These are phyloP conservation scores for Pristionchus mayeri DNA, from an alignment of 2,888 invertebrate genomes.

Conservation along the genomic window DNA sequence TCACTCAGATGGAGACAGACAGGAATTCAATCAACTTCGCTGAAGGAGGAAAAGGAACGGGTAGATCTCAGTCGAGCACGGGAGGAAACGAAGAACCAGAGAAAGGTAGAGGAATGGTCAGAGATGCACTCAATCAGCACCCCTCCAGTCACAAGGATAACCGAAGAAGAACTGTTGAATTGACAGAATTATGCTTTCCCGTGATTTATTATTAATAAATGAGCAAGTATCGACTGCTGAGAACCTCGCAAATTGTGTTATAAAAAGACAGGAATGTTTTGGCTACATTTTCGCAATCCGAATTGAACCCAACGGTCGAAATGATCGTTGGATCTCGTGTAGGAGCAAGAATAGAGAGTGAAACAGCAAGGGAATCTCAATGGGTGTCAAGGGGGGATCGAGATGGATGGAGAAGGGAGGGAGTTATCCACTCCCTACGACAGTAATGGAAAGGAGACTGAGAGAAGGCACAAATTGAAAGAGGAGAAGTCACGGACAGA, in stretches of 20 bases:
- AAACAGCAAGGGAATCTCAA: background rate
- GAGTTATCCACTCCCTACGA: background rate
- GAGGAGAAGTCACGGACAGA: conserved; percentile 10
- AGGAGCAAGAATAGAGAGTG: background rate
- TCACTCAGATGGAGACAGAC: background rate
- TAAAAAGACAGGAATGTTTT: background rate
- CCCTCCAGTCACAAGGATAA: too few relatives aligned
- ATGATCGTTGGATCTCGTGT: background rate
- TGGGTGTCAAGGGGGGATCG: background rate
- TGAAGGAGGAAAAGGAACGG: background rate
- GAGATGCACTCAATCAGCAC: too few relatives aligned
- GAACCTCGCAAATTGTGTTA: too few relatives aligned
- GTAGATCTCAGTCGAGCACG: too few relatives aligned
- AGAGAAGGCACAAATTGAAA: conserved; percentile 9
- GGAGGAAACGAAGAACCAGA: too few relatives aligned
- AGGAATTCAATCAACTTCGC: background rate
- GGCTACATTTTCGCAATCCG: background rate
- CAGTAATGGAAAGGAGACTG: background rate
- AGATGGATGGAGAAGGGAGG: background rate
- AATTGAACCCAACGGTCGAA: background rate
- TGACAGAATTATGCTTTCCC: too few relatives aligned
- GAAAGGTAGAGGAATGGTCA: background rate
- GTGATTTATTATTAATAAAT: too few relatives aligned
- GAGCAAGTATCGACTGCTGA: too few relatives aligned
- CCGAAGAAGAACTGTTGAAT: too few relatives aligned